These are phyloP conservation scores for Tachuris rubrigastra DNA, from an alignment of 2,113 vertebrate species.

Conservation along the genomic window DNA sequence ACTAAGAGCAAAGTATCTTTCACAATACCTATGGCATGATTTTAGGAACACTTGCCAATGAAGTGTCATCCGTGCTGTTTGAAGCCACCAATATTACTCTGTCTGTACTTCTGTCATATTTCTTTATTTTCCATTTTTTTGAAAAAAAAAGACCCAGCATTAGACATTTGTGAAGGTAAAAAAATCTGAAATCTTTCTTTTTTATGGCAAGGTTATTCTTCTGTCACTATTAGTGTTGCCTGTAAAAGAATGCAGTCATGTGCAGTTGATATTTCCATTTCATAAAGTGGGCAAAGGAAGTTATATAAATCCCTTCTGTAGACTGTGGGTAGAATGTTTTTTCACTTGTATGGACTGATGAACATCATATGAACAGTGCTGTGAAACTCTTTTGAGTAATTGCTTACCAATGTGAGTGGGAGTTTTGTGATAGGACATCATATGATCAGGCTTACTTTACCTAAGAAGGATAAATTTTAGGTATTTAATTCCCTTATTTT, in stretches of 20 bases:
- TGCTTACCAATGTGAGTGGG: neutral
- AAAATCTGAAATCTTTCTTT: neutral
- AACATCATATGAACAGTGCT: neutral
- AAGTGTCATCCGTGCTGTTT: neutral
- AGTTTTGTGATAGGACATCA: neutral
- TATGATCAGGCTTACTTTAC: neutral
- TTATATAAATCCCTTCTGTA: slow-evolving; percentile 1
- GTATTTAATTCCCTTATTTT: neutral
- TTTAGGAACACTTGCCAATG: neutral
- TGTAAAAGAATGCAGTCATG: neutral
- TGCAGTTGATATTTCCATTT: slow-evolving; percentile 14
- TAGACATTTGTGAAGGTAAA: neutral
- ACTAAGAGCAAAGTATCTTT: neutral
- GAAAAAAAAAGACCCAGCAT: neutral
- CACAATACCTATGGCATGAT: neutral
- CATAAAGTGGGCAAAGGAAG: neutral
- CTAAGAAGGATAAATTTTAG: neutral
- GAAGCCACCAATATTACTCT: neutral
- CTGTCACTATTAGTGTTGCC: neutral
- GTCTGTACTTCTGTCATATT: neutral
- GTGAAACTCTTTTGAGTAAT: neutral
- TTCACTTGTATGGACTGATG: neutral
- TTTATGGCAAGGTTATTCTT: neutral
- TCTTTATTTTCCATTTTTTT: neutral
- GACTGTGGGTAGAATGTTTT: neutral